Evolutionary conservation across 2,113 vertebrate genomes (phyloP).

Genomic region (Oreochromis spilurus): DNA sequence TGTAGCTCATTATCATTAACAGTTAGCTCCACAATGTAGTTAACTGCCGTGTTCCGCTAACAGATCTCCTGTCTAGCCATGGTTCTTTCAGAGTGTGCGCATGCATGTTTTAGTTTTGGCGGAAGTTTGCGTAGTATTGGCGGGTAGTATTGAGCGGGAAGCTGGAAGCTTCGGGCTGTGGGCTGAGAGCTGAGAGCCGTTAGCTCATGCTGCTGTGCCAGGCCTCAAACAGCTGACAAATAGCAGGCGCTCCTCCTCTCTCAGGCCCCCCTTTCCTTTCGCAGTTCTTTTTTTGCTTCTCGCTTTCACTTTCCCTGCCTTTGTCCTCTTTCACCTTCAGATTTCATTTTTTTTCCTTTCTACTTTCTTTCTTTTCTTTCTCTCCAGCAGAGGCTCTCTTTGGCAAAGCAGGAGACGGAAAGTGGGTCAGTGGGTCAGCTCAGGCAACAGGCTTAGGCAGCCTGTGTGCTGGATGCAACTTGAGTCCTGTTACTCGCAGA

Average conservation of each 20-base stretch:
- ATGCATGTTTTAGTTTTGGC: conserved; percentile 21
- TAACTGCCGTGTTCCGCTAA: not conserved
- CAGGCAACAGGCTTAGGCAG: conserved; percentile 48
- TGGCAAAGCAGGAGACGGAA: conserved; percentile 48
- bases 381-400: conserved; percentile 42
- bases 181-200: conserved; percentile 30
- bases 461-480: conserved; percentile 41
- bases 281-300: not conserved
- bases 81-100: conserved; percentile 9
- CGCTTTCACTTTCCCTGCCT: conserved; percentile 22
- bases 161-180: not conserved
- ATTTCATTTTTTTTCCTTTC: not conserved
- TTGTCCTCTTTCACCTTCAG: not conserved
- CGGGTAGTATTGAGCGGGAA: conserved; percentile 58
- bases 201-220: conserved; percentile 36
- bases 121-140: conserved; percentile 49
- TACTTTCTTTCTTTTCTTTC: not conserved
- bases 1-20: not conserved
- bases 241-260: conserved; percentile 13
- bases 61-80: conserved; percentile 21
- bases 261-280: not conserved
- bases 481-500: conserved; percentile 30
- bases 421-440: conserved; percentile 74
- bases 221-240: conserved; percentile 48
- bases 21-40: not conserved